Conservation (phyloP, 2,888 invertebrate species). For the Antheraea yamamai region DNA sequence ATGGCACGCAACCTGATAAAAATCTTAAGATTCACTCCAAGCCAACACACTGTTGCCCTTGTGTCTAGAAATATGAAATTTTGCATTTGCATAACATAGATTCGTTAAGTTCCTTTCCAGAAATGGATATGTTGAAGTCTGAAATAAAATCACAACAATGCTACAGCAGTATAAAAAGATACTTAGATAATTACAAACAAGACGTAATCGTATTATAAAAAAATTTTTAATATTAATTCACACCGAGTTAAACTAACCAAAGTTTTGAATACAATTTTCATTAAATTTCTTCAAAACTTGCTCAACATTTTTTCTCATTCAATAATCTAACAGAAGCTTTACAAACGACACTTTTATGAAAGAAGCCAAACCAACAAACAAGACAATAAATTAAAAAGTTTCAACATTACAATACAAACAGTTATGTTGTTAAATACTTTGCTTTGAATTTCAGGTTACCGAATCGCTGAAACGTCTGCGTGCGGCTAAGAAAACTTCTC, state of each 20-base stretch:
- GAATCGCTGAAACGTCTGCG: slow-evolving; percentile 83
- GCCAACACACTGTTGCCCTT: too few relatives aligned
- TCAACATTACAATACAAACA: not conserved
- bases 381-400: not conserved
- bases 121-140: too few relatives aligned
- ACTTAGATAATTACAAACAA: too few relatives aligned
- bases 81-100: too few relatives aligned
- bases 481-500: slow-evolving; percentile 82
- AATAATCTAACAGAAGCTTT: not conserved
- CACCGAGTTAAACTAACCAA: too few relatives aligned
- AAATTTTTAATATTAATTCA: not conserved
- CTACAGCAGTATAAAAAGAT: too few relatives aligned
- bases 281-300: not conserved
- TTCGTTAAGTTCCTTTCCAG: too few relatives aligned
- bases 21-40: too few relatives aligned
- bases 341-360: not conserved
- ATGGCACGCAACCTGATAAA: too few relatives aligned
- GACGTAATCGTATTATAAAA: too few relatives aligned
- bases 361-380: slow-evolving; percentile 1
- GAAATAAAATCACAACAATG: too few relatives aligned
- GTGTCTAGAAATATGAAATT: too few relatives aligned
- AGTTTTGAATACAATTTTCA: not conserved
- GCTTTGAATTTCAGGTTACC: slow-evolving; percentile 76
- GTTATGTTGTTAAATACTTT: not conserved
- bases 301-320: not conserved